Evolutionary conservation across 2,797 vertebrate species (phyloP).

Genomic region (Squalus acanthias): DNA sequence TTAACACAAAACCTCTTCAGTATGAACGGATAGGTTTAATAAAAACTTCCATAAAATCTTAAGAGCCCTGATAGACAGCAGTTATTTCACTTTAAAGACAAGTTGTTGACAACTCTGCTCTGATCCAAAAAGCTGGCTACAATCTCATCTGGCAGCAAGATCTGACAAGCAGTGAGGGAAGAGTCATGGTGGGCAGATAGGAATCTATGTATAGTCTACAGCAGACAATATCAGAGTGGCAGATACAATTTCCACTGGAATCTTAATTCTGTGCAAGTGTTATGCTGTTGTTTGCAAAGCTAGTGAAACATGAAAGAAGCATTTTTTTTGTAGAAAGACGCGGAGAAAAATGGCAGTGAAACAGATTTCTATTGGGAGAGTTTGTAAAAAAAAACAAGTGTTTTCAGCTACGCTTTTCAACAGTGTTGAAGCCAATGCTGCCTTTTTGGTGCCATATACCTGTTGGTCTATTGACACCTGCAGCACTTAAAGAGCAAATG

Average conservation of each 20-base stretch:
- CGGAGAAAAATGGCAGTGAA: neutral
- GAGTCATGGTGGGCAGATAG: constrained; percentile 35
- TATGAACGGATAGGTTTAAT: neutral
- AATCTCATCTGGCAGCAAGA: constrained; percentile 43
- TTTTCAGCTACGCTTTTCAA: too few relatives aligned
- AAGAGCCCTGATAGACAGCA: constrained; percentile 45
- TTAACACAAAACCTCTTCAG: neutral
- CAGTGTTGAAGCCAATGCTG: too few relatives aligned
- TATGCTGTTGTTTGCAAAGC: neutral
- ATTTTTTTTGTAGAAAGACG: neutral
- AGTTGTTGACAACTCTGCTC: constrained; percentile 46
- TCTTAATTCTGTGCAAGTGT: neutral
- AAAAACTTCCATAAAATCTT: neutral
- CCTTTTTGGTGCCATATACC: too few relatives aligned
- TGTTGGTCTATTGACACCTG: too few relatives aligned
- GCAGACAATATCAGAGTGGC: constrained; percentile 45
- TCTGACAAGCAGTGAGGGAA: constrained; percentile 41
- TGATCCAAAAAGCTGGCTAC: constrained; percentile 47
- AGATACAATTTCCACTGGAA: constrained; percentile 5
- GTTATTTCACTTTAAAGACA: constrained; percentile 48
- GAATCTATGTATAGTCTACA: constrained; percentile 28
- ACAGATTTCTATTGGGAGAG: neutral
- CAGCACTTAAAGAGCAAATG: too few relatives aligned
- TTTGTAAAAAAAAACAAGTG: neutral
- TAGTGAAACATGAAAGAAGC: neutral